Conservation (phyloP, 2,113 vertebrate genomes). For the Pterocles orientalis region DNA sequence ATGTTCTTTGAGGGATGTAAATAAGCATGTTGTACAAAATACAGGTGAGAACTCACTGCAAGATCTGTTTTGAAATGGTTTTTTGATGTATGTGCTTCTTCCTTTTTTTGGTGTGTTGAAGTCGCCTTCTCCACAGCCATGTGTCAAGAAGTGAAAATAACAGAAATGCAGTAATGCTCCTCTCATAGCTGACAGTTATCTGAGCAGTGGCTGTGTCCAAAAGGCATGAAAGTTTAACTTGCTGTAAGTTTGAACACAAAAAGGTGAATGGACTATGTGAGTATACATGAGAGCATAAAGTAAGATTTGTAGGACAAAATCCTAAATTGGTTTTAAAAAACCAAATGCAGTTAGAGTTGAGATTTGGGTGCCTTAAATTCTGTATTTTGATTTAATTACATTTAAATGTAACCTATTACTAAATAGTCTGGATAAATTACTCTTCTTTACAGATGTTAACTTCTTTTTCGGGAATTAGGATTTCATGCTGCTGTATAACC, state of each 20-base stretch:
- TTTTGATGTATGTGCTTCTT: not conserved
- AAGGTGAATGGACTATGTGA: not conserved
- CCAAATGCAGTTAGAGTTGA: not conserved
- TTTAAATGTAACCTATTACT: not conserved
- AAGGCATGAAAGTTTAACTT: not conserved
- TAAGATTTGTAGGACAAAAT: not conserved
- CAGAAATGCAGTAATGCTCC: not conserved
- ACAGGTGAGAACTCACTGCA: not conserved
- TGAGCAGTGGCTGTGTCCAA: not conserved
- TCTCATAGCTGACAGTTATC: not conserved
- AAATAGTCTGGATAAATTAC: not conserved
- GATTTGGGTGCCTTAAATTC: not conserved
- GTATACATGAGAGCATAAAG: too few species aligned
- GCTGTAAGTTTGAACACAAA: not conserved
- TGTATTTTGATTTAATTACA: not conserved
- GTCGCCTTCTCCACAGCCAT: not conserved
- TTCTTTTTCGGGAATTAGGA: not conserved
- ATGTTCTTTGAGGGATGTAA: not conserved
- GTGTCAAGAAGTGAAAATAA: not conserved
- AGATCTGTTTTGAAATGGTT: not conserved
- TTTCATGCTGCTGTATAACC: not conserved
- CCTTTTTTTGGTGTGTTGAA: not conserved
- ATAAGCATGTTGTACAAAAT: not conserved
- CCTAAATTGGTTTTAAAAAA: not conserved
- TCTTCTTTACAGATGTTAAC: not conserved